Base-by-base conservation (phyloP, 2,888 invertebrate species). In the Nycteola revayana region DNA sequence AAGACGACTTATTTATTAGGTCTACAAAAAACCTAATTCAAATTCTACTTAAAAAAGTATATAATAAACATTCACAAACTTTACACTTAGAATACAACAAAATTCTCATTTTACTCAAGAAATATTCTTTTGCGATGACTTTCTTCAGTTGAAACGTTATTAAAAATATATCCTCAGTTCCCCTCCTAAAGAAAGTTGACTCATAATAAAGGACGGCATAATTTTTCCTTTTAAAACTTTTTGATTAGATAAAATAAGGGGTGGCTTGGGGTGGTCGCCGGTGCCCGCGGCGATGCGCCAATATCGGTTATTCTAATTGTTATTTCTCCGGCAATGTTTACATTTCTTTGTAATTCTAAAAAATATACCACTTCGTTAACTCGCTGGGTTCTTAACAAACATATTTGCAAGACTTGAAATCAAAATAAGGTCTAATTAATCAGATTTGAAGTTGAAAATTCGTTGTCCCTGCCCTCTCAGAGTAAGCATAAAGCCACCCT, bases 191-290 rank as follows among this genome's bases (percentile, higher is more conserved):
- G 81, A 86, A 87, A 88, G 82, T 86, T 86, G 86, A 84, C 84
- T 88, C 84, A 86, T 87, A 87, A 87, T 87, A 88, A 87, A 87
- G 86, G 86, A 81, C 76, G 76, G 89, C 74, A 88, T 88, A 89
- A 89, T 89, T 89, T 89, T 89, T 89, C 85, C 87, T 87, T 89
- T 88, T 88, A 88, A 89, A 89, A 89, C 86, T 89, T 89, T 89
- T 89, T 89, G 89, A 89, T 89, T 89, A 89, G 89, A 89, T 89
- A 86, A 88, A 89, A 89, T 88, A 88, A 86, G 81, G 88, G 87
- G 89, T 79, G 87, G 80, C 58, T 55, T 58, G 70, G 71, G 79
- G 79, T 61, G 76, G 72, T 47, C 53, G 50, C 53, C 60, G 65
- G 74, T 52, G 78, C 84, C 69, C 72, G 70, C 74, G 76, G 83